Conservation (phyloP, 2,888 invertebrate species). For the Selenia dentaria region DNA sequence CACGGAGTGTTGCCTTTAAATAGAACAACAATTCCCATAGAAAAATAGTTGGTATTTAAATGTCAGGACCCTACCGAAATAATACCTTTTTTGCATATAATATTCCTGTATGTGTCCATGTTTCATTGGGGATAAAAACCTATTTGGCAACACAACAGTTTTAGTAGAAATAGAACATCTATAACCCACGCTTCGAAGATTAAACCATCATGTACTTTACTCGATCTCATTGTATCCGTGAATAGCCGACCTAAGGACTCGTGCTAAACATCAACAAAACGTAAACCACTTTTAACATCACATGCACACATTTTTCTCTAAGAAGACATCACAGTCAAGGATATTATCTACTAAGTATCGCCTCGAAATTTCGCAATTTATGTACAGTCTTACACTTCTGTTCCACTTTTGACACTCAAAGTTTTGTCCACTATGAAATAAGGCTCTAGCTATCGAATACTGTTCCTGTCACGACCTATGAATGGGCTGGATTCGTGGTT, state of each 20-base stretch:
- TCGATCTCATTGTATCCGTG: too few relatives aligned
- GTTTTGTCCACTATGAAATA: conserved; percentile 16
- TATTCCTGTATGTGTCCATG: too few relatives aligned
- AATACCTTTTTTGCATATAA: too few relatives aligned
- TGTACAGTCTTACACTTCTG: conserved; percentile 39
- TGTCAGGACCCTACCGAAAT: too few relatives aligned
- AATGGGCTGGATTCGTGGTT: conserved; percentile 88
- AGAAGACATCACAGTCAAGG: conserved; percentile 83
- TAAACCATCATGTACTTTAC: too few relatives aligned
- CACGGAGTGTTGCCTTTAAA: neutral
- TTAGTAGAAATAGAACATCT: too few relatives aligned
- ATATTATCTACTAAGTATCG: conserved; percentile 53
- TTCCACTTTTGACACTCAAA: conserved; percentile 35
- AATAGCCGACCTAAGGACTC: conserved; percentile 39
- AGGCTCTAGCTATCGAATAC: conserved; percentile 68
- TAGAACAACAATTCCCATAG: too few relatives aligned
- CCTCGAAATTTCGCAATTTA: conserved; percentile 21
- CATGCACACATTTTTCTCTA: conserved; percentile 76
- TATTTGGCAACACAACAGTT: too few relatives aligned
- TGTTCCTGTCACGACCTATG: conserved; percentile 71
- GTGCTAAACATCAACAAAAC: conserved; percentile 70
- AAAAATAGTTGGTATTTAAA: too few relatives aligned
- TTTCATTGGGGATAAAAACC: too few relatives aligned
- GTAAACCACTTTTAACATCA: conserved; percentile 66
- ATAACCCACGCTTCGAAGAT: too few relatives aligned